Evolutionary conservation across 2,113 vertebrate species (phyloP).

Genomic region (Oplegnathus fasciatus): DNA sequence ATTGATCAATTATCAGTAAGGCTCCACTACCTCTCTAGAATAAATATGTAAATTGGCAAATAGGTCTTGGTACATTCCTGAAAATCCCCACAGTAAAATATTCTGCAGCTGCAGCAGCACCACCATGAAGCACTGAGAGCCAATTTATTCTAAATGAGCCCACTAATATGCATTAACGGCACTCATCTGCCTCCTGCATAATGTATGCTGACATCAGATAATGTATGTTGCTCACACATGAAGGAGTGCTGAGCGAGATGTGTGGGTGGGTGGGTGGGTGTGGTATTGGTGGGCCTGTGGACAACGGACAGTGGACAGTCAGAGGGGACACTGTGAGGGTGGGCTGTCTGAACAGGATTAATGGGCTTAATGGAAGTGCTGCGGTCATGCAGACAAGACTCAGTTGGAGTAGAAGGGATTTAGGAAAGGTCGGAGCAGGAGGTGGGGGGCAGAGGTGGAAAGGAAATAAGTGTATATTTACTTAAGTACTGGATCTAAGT

Average conservation of each 20-base stretch:
- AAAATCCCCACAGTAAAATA: background rate
- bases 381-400: constrained; percentile 54
- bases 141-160: constrained; percentile 5
- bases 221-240: background rate
- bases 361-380: constrained; percentile 64
- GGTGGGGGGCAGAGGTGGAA: constrained; percentile 10
- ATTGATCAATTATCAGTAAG: background rate
- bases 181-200: constrained; percentile 14
- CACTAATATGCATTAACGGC: background rate
- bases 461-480: background rate
- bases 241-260: background rate
- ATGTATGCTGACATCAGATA: constrained; percentile 22
- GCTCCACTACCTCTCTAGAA: background rate
- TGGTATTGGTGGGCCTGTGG: background rate
- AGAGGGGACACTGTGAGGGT: constrained; percentile 13
- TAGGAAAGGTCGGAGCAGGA: constrained; percentile 28
- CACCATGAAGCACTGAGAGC: background rate
- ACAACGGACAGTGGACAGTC: background rate
- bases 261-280: background rate
- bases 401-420: constrained; percentile 28
- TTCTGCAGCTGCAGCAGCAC: constrained; percentile 20
- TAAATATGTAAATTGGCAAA: background rate
- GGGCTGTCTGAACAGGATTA: constrained; percentile 54
- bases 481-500: background rate
- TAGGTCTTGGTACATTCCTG: background rate